A percentile compares a stretch with the other conserved stretches of the same genome.
Conservation (phyloP, 2,113 vertebrate species). For the Turdus rufiventris region DNA sequence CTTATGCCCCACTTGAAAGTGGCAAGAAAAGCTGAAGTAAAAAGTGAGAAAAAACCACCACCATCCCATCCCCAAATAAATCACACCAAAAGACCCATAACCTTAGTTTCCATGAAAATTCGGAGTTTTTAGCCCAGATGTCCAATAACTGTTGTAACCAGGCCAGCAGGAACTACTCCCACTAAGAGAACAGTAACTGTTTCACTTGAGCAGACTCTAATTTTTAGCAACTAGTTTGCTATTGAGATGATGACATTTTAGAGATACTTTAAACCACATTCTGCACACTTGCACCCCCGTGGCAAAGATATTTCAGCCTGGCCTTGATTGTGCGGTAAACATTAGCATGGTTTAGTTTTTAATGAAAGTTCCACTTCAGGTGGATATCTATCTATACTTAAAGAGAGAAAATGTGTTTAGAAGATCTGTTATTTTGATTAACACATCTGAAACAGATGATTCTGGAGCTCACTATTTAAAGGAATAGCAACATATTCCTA, state of each 20-base stretch:
- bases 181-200: neutral
- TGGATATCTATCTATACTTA: neutral
- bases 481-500: neutral
- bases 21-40: neutral
- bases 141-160: neutral
- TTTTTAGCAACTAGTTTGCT: neutral
- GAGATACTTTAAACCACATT: neutral
- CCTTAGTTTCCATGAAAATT: neutral
- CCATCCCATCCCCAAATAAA: rapidly evolving
- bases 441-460: neutral
- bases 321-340: neutral
- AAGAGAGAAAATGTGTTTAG: neutral
- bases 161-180: neutral
- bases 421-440: neutral
- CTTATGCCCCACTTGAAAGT: neutral
- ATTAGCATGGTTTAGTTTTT: neutral
- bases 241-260: neutral
- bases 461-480: neutral
- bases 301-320: neutral
- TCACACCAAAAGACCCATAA: neutral
- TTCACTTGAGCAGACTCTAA: neutral
- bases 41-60: neutral
- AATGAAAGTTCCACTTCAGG: rapidly evolving
- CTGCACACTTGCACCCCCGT: neutral
- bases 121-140: neutral